Conservation (phyloP, 1,140 invertebrate species). For the Carcinoscorpius rotundicauda region DNA sequence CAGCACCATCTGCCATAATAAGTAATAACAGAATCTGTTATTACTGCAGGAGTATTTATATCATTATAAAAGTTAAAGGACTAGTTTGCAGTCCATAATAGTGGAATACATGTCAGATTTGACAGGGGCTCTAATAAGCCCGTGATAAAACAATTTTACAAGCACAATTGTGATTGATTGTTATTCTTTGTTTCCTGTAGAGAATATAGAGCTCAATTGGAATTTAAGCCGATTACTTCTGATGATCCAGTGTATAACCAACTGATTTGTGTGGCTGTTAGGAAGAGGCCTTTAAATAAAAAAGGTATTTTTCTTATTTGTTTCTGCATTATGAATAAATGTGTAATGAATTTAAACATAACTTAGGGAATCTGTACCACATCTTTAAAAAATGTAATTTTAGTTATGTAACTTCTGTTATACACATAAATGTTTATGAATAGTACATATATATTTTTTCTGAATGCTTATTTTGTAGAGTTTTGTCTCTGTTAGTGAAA, state of each 20-base stretch:
- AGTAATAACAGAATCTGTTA: too few species aligned
- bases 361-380: not conserved
- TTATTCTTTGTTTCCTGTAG: too few species aligned
- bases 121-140: too few species aligned
- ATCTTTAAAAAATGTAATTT: not conserved
- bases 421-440: not conserved
- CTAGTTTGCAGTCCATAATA: too few species aligned
- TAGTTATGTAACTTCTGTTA: too few species aligned
- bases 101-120: too few species aligned
- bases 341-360: not conserved
- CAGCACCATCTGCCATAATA: too few species aligned
- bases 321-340: not conserved
- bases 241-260: slow-evolving; percentile 80
- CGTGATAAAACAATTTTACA: too few species aligned
- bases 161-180: too few species aligned
- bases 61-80: too few species aligned
- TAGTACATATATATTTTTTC: not conserved
- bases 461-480: not conserved
- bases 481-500: not conserved
- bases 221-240: slow-evolving; percentile 52
- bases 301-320: slow-evolving; percentile 41
- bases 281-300: slow-evolving; percentile 91
- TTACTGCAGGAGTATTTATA: too few species aligned
- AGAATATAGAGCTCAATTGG: too few species aligned
- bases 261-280: slow-evolving; percentile 93